Percentiles rank a stretch among this genome's conserved stretches.
Conservation (phyloP, 2,797 vertebrate species). For the Lepidocolaptes lacrymiger region DNA sequence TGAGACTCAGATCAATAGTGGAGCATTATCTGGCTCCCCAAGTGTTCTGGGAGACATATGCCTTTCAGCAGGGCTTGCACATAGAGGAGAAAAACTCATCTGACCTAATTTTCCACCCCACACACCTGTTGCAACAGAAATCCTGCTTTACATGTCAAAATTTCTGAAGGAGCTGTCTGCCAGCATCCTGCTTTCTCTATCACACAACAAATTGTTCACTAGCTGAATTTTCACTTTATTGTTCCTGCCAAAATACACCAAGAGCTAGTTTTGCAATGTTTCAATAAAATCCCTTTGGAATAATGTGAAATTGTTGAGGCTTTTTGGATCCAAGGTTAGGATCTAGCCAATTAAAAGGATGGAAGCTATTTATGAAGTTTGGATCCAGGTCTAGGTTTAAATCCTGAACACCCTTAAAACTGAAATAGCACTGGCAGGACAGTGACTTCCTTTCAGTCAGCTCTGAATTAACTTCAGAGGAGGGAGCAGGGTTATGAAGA, state of each 20-base stretch:
- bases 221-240: not conserved
- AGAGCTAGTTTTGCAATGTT: slow-evolving; percentile 7
- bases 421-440: not conserved
- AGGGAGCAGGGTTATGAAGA: not conserved
- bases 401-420: slow-evolving; percentile 15
- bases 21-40: not conserved
- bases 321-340: slow-evolving; percentile 19
- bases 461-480: not conserved
- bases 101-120: not conserved
- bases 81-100: not conserved
- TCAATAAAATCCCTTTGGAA: not conserved
- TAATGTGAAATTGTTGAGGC: not conserved
- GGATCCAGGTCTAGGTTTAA: not conserved
- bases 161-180: not conserved
- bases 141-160: not conserved
- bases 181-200: slow-evolving; percentile 12
- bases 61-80: not conserved
- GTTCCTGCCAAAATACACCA: slow-evolving; percentile 24
- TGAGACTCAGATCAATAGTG: not conserved
- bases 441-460: not conserved
- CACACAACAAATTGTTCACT: slow-evolving; percentile 17
- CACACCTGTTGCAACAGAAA: slow-evolving; percentile 22
- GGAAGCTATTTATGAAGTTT: not conserved
- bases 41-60: not conserved
- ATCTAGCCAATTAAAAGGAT: slow-evolving; percentile 19